phyloP scores from a whole-genome alignment of 2,797 vertebrate genomes.

The Sebastes kiyomatsui region DNA sequence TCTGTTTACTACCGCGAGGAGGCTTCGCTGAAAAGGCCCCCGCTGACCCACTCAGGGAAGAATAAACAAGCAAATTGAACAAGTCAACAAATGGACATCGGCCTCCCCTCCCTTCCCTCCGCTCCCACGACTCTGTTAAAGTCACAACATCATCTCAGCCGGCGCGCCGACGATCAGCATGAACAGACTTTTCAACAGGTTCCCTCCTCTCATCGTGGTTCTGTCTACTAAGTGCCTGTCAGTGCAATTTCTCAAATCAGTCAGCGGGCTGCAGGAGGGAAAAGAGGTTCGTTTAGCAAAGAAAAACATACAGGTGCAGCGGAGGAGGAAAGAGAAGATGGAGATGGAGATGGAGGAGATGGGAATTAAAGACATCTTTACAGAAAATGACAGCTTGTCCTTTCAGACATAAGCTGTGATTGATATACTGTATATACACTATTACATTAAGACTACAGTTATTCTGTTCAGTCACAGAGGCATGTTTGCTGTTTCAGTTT shows the following conservation, averaged over 20 bases:
- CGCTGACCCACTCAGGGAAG: slow-evolving; percentile 48
- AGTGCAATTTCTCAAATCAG: slow-evolving; percentile 37
- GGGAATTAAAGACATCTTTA: neutral
- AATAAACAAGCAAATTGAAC: slow-evolving; percentile 71
- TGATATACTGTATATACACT: neutral
- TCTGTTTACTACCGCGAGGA: slow-evolving; percentile 56
- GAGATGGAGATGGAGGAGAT: neutral
- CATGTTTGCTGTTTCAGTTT: neutral
- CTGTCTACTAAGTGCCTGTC: slow-evolving; percentile 38
- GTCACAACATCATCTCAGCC: slow-evolving; percentile 15
- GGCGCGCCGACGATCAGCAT: slow-evolving; percentile 3
- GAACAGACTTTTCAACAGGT: slow-evolving; percentile 37
- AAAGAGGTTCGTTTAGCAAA: slow-evolving; percentile 7
- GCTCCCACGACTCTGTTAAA: neutral
- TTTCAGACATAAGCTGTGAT: neutral
- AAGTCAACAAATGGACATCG: slow-evolving; percentile 67
- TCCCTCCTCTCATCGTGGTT: slow-evolving; percentile 14
- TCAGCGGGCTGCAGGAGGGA: slow-evolving; percentile 31
- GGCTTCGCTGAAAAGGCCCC: slow-evolving; percentile 38
- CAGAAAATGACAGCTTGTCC: neutral
- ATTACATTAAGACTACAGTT: neutral
- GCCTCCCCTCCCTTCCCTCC: neutral
- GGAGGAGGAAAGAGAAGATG: neutral
- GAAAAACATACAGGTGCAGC: slow-evolving; percentile 52
- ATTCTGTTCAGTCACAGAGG: neutral